Conservation (phyloP, 2,888 invertebrate species). For the Abrostola triplasia region DNA sequence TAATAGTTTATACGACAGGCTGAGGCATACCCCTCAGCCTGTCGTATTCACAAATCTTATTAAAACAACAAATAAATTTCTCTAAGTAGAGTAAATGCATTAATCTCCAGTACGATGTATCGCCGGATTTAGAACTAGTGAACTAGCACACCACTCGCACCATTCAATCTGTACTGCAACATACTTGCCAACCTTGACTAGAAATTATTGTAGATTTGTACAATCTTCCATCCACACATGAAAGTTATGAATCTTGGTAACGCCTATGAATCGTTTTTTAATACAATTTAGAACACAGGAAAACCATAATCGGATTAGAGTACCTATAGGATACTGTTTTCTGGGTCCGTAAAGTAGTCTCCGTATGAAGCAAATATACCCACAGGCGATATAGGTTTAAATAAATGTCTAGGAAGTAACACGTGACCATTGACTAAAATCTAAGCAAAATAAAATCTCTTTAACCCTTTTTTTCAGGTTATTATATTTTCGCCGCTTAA, state of each 20-base stretch:
- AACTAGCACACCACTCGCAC: slow-evolving; percentile 25
- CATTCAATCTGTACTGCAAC: slow-evolving; percentile 20
- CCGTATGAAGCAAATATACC: no score
- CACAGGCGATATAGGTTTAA: no score
- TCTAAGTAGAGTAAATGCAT: slow-evolving; percentile 51
- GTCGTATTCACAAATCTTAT: slow-evolving; percentile 41
- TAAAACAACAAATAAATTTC: slow-evolving; percentile 56
- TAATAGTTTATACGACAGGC: slow-evolving; percentile 13
- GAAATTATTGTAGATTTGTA: slow-evolving; percentile 1
- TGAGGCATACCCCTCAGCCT: slow-evolving; percentile 15
- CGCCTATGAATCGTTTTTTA: no score
- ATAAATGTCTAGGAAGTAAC: no score
- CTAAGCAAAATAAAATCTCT: no score
- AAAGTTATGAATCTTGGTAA: not conserved
- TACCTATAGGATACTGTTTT: not conserved
- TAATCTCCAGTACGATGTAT: slow-evolving; percentile 45
- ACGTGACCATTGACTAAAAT: no score
- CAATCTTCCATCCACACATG: not conserved
- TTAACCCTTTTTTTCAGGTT: no score
- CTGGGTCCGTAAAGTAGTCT: not conserved
- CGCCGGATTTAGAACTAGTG: slow-evolving; percentile 43
- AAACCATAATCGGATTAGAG: no score
- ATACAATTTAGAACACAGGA: no score
- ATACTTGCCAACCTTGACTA: slow-evolving; percentile 24
- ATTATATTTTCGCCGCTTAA: no score